Base-by-base conservation (phyloP, 2,888 invertebrate species). In the Ceraclea dissimilis region DNA sequence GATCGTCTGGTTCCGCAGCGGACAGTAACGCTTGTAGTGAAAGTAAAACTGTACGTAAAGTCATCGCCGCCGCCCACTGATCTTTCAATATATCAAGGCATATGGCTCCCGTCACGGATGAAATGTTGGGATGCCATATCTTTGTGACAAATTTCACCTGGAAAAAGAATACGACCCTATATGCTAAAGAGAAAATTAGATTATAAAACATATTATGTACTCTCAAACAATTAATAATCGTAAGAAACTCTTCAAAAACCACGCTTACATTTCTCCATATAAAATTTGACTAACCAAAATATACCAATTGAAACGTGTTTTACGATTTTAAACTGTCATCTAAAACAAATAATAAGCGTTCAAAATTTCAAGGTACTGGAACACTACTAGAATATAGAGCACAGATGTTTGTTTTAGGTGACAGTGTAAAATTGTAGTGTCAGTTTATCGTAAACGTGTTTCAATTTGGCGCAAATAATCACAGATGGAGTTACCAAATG, bases 101-200 rank as follows among this genome's bases (percentile, higher is more conserved):
- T 68, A 99, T 98, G 51, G 95, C 96, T 56, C 93, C 93, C 1
- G 99, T 99, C 16, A 95, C 97, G 16, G 97, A 97, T 52, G 97
- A 97, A 68, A 99, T 96, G 75, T 99, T 99, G 54, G 99, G 99
- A 78, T 99, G 99, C 99, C 99, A 99, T 71, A 99, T 95, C 79
- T 90, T 93, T 61, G 98, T 99, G 64, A 90, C 83, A 78, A 99
- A 99, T 64, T 92, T 86, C 63, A 98, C 93, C 95, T 96, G 70
- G 18, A 75, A 72, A 26, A 26, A 26, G 10, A 26, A 26, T 26
- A 26, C 5, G 39, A 16, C 34, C 21, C 21, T 48, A n/a, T n/a
- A 20, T 48, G 20, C 10, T 48, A 17, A 16, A 43, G n/a, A n/a
- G n/a, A n/a, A n/a, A 33, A 13, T 8, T 13, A 33, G 8, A 33